Conservation (phyloP, 2,113 vertebrate species). For the Psammodynastes pulverulentus region DNA sequence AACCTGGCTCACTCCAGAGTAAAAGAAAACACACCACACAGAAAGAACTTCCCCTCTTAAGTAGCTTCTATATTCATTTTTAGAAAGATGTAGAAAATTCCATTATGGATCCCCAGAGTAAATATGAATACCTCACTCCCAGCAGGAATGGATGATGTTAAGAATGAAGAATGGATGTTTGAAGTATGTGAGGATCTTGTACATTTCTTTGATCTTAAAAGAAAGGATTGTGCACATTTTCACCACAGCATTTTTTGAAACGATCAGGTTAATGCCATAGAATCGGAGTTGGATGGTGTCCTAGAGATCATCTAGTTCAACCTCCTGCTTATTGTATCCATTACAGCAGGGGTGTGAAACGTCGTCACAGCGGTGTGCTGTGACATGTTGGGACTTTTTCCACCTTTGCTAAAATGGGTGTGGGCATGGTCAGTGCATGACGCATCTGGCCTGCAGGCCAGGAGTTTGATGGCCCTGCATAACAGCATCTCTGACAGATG, state of each 20-base stretch:
- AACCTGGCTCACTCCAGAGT: background rate
- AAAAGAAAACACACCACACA: background rate
- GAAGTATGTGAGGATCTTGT: background rate
- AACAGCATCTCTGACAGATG: background rate
- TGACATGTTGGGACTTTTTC: no score
- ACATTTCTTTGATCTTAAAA: background rate
- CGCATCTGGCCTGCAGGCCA: no score
- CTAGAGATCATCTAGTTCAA: background rate
- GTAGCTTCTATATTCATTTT: background rate
- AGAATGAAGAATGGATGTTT: background rate
- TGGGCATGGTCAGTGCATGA: no score
- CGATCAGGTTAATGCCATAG: background rate
- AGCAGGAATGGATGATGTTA: background rate
- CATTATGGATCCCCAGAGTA: background rate
- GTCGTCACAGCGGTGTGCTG: no score
- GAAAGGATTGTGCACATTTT: background rate
- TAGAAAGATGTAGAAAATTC: background rate
- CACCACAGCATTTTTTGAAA: background rate
- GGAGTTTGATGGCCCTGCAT: background rate
- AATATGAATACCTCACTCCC: background rate
- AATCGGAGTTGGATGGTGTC: background rate
- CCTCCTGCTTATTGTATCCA: background rate
- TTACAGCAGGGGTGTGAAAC: background rate
- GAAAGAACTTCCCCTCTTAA: background rate
- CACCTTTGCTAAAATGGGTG: no score